These are phyloP conservation scores for Pachyramphus minor DNA, from an alignment of 2,113 vertebrate genomes.

Conservation along the genomic window DNA sequence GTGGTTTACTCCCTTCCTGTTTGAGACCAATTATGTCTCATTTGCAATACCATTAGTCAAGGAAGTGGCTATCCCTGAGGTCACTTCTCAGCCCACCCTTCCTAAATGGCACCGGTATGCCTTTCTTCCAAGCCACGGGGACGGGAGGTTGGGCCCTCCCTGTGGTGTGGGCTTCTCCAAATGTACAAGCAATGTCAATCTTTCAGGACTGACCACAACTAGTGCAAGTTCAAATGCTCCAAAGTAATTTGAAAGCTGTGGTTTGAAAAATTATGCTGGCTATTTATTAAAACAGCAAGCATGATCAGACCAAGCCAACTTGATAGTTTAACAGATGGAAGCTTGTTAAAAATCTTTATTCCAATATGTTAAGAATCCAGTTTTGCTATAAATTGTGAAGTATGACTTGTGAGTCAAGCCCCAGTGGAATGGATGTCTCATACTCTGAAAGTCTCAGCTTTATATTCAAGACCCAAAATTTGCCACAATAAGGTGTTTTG, in stretches of 20 bases:
- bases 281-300: constrained; percentile 62
- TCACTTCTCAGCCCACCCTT: constrained; percentile 40
- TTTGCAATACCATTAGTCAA: constrained; percentile 47
- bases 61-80: constrained; percentile 51
- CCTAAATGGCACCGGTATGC: neutral
- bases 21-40: constrained; percentile 50
- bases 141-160: neutral
- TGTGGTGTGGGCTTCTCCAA: constrained; percentile 3
- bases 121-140: constrained; percentile 6
- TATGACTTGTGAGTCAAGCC: constrained; percentile 58
- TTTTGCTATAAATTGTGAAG: constrained; percentile 59
- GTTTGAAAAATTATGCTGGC: constrained; percentile 49
- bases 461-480: constrained; percentile 21
- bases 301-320: constrained; percentile 52
- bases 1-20: constrained; percentile 62
- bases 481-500: neutral
- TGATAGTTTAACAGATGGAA: constrained; percentile 60
- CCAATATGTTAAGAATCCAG: constrained; percentile 61
- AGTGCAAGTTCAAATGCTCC: neutral
- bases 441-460: constrained; percentile 14
- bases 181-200: neutral
- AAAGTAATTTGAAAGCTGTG: constrained; percentile 42
- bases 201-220: neutral
- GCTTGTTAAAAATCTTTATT: constrained; percentile 61
- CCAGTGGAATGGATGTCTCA: constrained; percentile 48